Conservation (phyloP, 2,113 vertebrate genomes). For the Lagopus muta region DNA sequence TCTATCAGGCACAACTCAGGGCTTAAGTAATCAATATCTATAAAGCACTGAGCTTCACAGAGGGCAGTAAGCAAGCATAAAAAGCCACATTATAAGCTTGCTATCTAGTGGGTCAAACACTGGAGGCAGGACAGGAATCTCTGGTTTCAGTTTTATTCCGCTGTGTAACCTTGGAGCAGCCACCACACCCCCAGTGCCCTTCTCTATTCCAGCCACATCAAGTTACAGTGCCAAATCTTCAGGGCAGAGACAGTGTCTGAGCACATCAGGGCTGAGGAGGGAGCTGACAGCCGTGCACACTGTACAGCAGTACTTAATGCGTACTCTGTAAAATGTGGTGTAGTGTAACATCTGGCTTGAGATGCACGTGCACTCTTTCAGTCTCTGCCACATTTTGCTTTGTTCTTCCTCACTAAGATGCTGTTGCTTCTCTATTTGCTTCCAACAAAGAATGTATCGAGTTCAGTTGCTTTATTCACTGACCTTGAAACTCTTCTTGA, state of each 20-base stretch:
- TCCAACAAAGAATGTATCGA: not conserved
- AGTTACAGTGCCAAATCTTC: not conserved
- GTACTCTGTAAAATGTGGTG: not conserved
- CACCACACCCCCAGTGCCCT: not conserved
- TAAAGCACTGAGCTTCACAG: not conserved
- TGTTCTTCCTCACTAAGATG: not conserved
- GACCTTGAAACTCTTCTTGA: not conserved
- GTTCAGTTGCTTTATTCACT: not conserved
- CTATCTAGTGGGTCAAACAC: not conserved
- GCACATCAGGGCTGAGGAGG: accelerated
- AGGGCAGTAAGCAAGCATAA: not conserved
- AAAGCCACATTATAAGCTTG: not conserved
- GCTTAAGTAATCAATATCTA: constrained; percentile 14
- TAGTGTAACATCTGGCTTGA: not conserved
- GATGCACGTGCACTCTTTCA: not conserved
- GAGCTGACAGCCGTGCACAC: not conserved
- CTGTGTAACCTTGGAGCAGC: not conserved
- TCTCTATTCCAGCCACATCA: not conserved
- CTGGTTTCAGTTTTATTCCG: not conserved
- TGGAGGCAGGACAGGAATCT: not conserved
- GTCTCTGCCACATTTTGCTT: not conserved
- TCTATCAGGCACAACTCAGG: not conserved
- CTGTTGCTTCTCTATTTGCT: not conserved
- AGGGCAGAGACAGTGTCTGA: not conserved
- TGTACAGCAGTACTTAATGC: not conserved